Evolutionary conservation across 2,888 invertebrate genomes (phyloP).

Genomic region (Ochropacha duplaris): DNA sequence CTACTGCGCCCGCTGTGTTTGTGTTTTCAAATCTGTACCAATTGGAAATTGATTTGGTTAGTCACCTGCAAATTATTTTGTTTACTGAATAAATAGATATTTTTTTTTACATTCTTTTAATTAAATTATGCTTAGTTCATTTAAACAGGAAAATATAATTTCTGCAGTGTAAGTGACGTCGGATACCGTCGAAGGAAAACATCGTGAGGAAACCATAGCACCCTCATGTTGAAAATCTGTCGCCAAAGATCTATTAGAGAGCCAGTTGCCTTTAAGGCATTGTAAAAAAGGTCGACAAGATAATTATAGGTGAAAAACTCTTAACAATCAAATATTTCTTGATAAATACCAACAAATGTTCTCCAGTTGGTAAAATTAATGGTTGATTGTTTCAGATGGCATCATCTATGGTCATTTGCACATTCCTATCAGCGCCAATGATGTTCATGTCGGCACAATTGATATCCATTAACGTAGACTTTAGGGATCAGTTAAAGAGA

Average conservation of each 20-base stretch:
- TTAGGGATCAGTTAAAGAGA: constrained; percentile 87
- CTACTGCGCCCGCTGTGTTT: constrained; percentile 97
- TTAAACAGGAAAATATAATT: no score
- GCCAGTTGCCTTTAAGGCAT: no score
- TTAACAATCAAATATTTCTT: no score
- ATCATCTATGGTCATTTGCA: constrained; percentile 96
- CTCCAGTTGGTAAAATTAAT: background rate
- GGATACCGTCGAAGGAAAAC: no score
- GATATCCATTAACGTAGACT: constrained; percentile 92
- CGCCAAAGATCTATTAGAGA: no score
- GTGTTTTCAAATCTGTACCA: constrained; percentile 95
- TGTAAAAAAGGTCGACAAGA: no score
- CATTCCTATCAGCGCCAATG: constrained; percentile 96
- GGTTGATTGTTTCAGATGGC: constrained; percentile 87
- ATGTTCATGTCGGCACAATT: constrained; percentile 98
- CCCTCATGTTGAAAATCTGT: no score
- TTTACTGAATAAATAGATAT: background rate
- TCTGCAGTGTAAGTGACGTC: no score
- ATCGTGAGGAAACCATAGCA: no score
- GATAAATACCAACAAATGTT: background rate
- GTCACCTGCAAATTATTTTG: constrained; percentile 26
- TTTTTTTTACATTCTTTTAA: no score
- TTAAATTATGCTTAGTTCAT: no score
- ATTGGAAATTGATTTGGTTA: constrained; percentile 92
- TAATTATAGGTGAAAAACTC: no score